Conservation (phyloP, 1,140 invertebrate species). For the Drusus annulatus region DNA sequence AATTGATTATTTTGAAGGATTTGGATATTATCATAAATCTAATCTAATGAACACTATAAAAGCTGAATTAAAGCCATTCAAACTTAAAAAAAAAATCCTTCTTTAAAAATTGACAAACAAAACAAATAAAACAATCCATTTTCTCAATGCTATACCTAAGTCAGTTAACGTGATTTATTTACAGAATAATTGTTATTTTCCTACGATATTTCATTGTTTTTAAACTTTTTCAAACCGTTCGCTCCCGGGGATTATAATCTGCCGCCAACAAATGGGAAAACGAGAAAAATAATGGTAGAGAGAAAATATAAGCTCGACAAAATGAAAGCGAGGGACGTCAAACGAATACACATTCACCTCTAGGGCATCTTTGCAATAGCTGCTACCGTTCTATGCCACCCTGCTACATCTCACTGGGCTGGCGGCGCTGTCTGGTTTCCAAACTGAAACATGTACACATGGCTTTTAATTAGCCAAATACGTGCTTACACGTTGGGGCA, state of each 20-base stretch:
- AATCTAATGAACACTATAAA: too few species aligned
- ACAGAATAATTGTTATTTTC: constrained; percentile 11
- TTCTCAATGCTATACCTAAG: neutral
- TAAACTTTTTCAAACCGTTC: constrained; percentile 5
- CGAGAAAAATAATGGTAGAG: constrained; percentile 12
- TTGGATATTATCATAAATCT: too few species aligned
- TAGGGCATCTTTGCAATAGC: neutral
- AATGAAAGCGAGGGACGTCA: neutral
- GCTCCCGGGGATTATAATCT: constrained; percentile 17
- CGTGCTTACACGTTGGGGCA: neutral
- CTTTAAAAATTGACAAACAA: too few species aligned
- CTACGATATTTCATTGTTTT: constrained; percentile 24
- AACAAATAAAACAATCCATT: too few species aligned
- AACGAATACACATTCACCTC: constrained; percentile 19
- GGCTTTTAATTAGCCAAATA: constrained; percentile 6
- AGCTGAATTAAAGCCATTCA: too few species aligned
- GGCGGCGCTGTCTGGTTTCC: neutral
- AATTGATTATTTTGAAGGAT: too few species aligned
- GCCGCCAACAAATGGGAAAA: constrained; percentile 4
- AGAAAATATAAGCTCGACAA: constrained; percentile 17
- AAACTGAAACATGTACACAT: neutral
- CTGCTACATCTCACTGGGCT: too few species aligned
- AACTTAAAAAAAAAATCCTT: too few species aligned
- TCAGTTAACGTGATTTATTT: neutral
- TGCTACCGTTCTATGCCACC: neutral